These are phyloP conservation scores for Magallana ariakensis DNA, from an alignment of 1,140 invertebrate genomes.

Conservation along the genomic window DNA sequence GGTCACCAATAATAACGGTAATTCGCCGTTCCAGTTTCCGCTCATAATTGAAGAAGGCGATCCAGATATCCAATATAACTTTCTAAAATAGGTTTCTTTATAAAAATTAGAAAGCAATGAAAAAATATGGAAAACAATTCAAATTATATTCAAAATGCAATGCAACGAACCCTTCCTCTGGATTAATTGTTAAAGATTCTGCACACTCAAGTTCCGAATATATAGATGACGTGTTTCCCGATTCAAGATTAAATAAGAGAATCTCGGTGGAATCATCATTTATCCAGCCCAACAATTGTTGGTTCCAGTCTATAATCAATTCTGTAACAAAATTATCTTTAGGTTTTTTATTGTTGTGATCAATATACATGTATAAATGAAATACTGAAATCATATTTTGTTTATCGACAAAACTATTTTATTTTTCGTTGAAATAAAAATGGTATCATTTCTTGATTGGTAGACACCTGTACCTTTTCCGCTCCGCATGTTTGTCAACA, in stretches of 20 bases:
- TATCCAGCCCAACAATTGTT: neutral
- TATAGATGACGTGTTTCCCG: neutral
- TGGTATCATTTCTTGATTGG: no score
- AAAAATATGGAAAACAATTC: neutral
- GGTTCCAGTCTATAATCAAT: neutral
- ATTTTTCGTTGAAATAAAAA: no score
- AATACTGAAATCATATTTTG: no score
- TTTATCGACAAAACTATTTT: no score
- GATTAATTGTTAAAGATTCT: neutral
- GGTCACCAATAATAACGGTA: no score
- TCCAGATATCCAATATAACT: neutral
- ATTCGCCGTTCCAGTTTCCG: no score
- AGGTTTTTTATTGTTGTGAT: no score
- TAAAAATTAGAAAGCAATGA: neutral
- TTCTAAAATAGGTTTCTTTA: neutral
- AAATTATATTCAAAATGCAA: neutral
- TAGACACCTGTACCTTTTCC: no score
- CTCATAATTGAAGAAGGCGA: neutral
- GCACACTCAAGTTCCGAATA: neutral
- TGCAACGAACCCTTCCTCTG: neutral
- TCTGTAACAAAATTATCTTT: neutral
- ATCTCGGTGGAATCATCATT: neutral
- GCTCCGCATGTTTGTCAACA: no score
- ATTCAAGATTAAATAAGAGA: neutral
- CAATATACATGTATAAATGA: no score